Base-by-base conservation (phyloP, 1,140 invertebrate species). In the Drosophila asahinai region DNA sequence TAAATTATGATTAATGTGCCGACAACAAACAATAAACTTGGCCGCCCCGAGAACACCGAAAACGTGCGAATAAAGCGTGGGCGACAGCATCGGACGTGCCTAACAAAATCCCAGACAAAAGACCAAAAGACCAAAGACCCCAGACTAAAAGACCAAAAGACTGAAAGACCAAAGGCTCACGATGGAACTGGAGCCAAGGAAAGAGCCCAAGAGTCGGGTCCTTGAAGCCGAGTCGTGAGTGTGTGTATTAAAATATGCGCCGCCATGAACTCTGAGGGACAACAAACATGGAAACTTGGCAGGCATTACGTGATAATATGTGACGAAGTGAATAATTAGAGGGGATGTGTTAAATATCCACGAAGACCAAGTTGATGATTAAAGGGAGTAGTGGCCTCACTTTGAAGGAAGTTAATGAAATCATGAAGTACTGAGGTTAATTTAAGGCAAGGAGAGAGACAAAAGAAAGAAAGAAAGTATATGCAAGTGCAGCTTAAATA, bases 1-100 rank as follows among this genome's bases (percentile, higher is more conserved):
- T 84, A 86, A 84, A 84, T 84, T 86, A 84, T 84, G 81, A 84
- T 84, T 84, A 84, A 84, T 84, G 82, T 84, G 81, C 77, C 77
- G 77, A 84, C 81, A 84, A 77, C 78, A 73, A 73, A 73, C 70
- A 73, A 73, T 61, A 73, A 73, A 73, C 70, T 73, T 73, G 36
- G 22, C 64, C 40, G 22, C 2, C 42, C 67, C 25, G 40, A 54
- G 70, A 75, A 64, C 63, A 78, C 72, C 63, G 58, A 83, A 76
- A 81, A 81, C 80, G 79, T 81, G 80, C 80, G 30, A 52, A 51
- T 61, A 42, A 43, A 43, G 38, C 54, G 67, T n/a, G 51, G 63
- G 68, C 70, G 70, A 60, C 67, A 57, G 27, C 64, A 22, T 68
- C 42, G 66, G 45, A 73, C 70, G 70, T 73, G 70, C 70, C 70